Conservation (phyloP, 2,113 vertebrate genomes). For the Oncorhynchus clarkii region DNA sequence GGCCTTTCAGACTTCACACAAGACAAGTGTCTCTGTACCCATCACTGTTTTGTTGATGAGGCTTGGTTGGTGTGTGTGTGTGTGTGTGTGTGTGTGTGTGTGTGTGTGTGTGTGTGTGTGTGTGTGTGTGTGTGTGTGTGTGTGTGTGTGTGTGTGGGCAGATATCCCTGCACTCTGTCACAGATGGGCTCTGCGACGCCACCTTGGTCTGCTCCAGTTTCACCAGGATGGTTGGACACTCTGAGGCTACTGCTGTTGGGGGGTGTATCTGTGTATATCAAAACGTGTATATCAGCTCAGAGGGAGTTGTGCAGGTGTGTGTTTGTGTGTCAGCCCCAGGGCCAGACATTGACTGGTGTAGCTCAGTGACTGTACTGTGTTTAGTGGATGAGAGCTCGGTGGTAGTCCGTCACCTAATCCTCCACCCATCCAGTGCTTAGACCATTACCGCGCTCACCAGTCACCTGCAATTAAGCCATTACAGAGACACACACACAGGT, state of each 20-base stretch:
- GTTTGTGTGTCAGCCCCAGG: conserved; percentile 2
- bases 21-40: not conserved
- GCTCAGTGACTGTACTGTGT: not conserved
- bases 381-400: conserved; percentile 29
- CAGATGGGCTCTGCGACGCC: conserved; percentile 59
- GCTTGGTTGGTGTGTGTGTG: not conserved
- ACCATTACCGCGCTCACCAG: conserved; percentile 27
- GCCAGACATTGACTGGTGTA: conserved; percentile 16
- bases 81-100: not conserved
- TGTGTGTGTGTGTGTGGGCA: conserved; percentile 41
- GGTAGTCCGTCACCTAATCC: conserved; percentile 35
- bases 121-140: conserved; percentile 4
- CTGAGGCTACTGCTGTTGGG: conserved; percentile 31
- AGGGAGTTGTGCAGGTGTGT: conserved; percentile 9
- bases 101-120: conserved; percentile 13
- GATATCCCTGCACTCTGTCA: conserved; percentile 57
- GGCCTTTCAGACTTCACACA: not conserved
- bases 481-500: conserved; percentile 1
- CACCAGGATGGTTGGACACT: conserved; percentile 53
- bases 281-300: not conserved
- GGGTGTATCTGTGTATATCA: conserved; percentile 8
- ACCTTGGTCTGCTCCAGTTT: conserved; percentile 52
- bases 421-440: conserved; percentile 24
- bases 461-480: conserved; percentile 48
- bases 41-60: conserved; percentile 14